phyloP scores from a whole-genome alignment of 2,888 invertebrate species.

The Diarsia brunnea region DNA sequence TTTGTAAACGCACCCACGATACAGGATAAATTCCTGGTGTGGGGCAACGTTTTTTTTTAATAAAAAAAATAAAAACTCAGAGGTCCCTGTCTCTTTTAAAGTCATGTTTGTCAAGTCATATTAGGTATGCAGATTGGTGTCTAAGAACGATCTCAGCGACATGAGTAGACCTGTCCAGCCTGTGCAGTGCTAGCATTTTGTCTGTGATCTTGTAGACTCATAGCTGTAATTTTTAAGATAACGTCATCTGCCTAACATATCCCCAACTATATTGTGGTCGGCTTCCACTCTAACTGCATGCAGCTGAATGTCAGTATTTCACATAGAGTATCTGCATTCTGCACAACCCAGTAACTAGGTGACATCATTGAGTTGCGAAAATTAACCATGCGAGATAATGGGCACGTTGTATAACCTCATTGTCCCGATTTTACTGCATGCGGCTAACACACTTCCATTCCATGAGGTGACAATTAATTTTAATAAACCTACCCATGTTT shows the following conservation, averaged over 20 bases:
- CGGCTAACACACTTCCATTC: neutral
- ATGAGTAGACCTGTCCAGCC: too few relatives aligned
- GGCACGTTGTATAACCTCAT: neutral
- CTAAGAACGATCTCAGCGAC: too few relatives aligned
- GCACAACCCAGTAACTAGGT: neutral
- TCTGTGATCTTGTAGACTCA: too few relatives aligned
- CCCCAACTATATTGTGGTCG: too few relatives aligned
- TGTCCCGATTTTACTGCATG: conserved; percentile 23
- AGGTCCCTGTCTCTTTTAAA: too few relatives aligned
- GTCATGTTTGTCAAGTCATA: too few relatives aligned
- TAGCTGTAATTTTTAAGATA: neutral
- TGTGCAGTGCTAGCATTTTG: too few relatives aligned
- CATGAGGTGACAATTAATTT: conserved; percentile 28
- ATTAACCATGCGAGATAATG: neutral
- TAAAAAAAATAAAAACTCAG: too few relatives aligned
- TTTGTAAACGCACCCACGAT: too few relatives aligned
- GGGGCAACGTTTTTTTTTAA: too few relatives aligned
- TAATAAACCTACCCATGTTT: conserved; percentile 23
- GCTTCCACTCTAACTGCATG: neutral
- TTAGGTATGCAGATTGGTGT: too few relatives aligned
- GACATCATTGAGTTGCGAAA: neutral
- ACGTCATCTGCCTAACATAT: neutral
- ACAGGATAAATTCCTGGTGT: too few relatives aligned
- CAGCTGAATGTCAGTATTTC: neutral
- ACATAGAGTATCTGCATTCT: neutral